A percentile compares a stretch with the other conserved stretches of the same genome.
Conservation (phyloP, 35 echinoderm and acorn worm species). For the Antedon bifida region DNA sequence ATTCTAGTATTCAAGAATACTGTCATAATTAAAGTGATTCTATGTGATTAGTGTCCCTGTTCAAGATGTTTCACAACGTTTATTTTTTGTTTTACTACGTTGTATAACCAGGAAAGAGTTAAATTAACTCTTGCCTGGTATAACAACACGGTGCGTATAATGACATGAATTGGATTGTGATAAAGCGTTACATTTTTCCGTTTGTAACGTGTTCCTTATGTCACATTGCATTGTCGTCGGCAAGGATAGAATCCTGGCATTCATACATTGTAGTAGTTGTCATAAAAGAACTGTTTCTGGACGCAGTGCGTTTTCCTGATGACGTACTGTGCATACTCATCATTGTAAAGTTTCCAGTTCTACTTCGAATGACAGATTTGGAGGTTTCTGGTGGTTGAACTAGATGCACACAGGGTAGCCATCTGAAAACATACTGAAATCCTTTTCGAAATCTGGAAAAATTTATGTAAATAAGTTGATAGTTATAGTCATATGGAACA, state of each 20-base stretch:
- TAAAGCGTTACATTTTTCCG: background rate
- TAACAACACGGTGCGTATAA: no score
- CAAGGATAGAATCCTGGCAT: background rate
- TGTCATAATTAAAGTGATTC: no score
- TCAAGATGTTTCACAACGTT: no score
- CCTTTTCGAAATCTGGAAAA: conserved; percentile 5
- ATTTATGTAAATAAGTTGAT: no score
- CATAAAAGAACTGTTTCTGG: background rate
- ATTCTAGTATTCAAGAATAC: no score
- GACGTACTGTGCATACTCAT: background rate
- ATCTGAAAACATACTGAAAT: background rate
- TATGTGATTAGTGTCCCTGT: no score
- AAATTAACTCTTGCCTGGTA: background rate
- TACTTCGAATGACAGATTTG: background rate
- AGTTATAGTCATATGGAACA: no score
- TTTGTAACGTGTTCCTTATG: background rate
- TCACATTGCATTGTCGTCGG: background rate
- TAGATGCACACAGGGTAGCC: background rate
- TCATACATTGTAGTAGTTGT: background rate
- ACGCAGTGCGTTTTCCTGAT: background rate
- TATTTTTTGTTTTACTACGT: no score
- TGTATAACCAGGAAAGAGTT: background rate
- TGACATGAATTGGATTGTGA: background rate
- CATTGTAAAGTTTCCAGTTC: background rate
- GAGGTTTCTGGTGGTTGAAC: background rate